These are phyloP conservation scores for Pantherophis alleghaniensis DNA, from an alignment of 2,797 vertebrate species.

Conservation along the genomic window DNA sequence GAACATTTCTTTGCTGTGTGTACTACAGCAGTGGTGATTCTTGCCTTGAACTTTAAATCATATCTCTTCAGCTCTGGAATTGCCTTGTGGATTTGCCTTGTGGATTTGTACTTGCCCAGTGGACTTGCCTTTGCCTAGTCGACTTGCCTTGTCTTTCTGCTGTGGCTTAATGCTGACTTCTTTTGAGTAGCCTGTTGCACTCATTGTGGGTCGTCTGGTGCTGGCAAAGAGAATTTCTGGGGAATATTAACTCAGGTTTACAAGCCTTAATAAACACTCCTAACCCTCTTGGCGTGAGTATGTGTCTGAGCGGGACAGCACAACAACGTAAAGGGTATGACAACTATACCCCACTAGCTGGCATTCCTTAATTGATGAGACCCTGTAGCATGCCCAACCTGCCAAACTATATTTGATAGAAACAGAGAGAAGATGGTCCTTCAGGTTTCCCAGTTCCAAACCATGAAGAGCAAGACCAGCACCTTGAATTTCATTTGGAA, in stretches of 20 bases:
- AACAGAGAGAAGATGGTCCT: not conserved
- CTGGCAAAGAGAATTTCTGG: not conserved
- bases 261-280: not conserved
- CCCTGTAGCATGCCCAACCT: not conserved
- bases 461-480: not conserved
- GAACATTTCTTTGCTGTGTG: not conserved
- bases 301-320: not conserved
- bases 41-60: not conserved
- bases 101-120: not conserved
- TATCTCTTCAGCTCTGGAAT: not conserved
- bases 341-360: not conserved
- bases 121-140: not conserved
- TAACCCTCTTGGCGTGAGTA: not conserved
- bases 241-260: not conserved
- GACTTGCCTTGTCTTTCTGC: not conserved
- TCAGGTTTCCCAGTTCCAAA: not conserved
- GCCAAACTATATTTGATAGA: not conserved
- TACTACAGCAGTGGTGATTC: not conserved
- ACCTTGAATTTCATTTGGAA: not conserved
- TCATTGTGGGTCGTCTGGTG: not conserved
- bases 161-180: not conserved
- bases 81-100: not conserved
- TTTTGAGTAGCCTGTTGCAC: not conserved
- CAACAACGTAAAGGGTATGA: not conserved
- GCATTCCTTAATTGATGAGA: not conserved